A percentile compares a stretch with the other conserved stretches of the same genome.
These are phyloP conservation scores for Pipistrellus pipistrellus DNA, from an alignment of 2,797 vertebrate species.

Conservation along the genomic window DNA sequence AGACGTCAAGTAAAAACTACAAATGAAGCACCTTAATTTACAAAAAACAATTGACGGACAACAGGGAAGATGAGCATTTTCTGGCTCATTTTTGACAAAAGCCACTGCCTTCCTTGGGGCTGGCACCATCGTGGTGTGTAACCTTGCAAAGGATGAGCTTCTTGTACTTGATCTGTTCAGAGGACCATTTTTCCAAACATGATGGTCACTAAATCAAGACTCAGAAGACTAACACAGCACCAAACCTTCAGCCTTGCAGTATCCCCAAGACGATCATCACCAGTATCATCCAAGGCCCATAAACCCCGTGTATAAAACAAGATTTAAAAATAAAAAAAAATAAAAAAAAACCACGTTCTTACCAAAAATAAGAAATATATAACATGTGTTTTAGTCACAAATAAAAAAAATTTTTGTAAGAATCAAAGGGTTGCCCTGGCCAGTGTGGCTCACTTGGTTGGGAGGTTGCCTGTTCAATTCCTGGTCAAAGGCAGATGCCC, in stretches of 20 bases:
- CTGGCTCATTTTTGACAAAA: not conserved
- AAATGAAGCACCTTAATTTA: not conserved
- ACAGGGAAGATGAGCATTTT: not conserved
- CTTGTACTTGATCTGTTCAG: not conserved
- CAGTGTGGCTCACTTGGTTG: not conserved
- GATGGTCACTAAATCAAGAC: not conserved
- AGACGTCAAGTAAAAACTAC: not conserved
- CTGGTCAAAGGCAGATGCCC: not conserved
- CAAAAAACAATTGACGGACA: not conserved
- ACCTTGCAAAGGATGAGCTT: not conserved
- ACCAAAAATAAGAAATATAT: not conserved
- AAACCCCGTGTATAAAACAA: not conserved
- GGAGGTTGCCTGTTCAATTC: not conserved
- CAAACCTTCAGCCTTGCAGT: not conserved
- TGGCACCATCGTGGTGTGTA: not conserved
- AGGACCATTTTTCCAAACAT: not conserved
- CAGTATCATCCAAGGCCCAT: not conserved
- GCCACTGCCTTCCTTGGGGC: not conserved
- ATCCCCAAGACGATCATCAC: not conserved
- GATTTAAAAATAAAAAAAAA: not conserved
- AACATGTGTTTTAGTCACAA: not conserved
- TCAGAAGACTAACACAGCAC: not conserved
- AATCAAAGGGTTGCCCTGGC: not conserved
- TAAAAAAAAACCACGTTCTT: constrained; percentile 42
- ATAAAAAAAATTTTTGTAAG: not conserved